Evolutionary conservation across 2,113 vertebrate genomes (phyloP), one percentile per base, ranked within the genome.

Genomic region (Erinaceus europaeus): DNA sequence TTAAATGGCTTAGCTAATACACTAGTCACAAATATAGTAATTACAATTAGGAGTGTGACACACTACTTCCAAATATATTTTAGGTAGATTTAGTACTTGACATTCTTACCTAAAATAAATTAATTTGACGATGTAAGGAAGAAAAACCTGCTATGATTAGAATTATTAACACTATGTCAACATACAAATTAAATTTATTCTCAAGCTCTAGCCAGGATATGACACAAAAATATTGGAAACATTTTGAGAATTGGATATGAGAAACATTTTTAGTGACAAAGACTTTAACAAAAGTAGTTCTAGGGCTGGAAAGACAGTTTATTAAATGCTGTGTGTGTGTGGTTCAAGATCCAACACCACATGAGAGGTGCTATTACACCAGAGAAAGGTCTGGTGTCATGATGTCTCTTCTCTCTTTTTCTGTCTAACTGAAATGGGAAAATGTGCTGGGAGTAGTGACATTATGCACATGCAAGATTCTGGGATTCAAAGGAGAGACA

Each of bases 191-290:
- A 72, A 64, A 71, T 64, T 74, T 52, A 84, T 57, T 79, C 7
- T 59, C 18, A 89, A 92, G 91, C 25, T 1, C 29, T 78, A 82
- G 29, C n/a, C 9, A 40, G 52, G 20, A 72, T 89, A 7, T 71
- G 53, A 80, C 4, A 84, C 34, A 52, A 44, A 87, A 32, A 65
- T 64, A 87, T 25, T 27, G 59, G 4, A 71, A 42, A 18, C 36
- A 75, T 80, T 92, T 79, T 57, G 14, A 88, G 25, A 92, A 72
- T 77, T n/a, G n/a, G n/a, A n/a, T n/a, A n/a, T n/a, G n/a, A n/a
- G n/a, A n/a, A n/a, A n/a, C n/a, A n/a, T n/a, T n/a, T n/a, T n/a
- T n/a, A n/a, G n/a, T n/a, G n/a, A n/a, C n/a, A n/a, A n/a, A n/a
- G n/a, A n/a, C n/a, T n/a, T n/a, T n/a, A n/a, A n/a, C n/a, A n/a